Percentiles rank a stretch among this genome's conserved stretches.
phyloP scores from a whole-genome alignment of 2,888 invertebrate species.

The Gymnoscelis rufifasciata region DNA sequence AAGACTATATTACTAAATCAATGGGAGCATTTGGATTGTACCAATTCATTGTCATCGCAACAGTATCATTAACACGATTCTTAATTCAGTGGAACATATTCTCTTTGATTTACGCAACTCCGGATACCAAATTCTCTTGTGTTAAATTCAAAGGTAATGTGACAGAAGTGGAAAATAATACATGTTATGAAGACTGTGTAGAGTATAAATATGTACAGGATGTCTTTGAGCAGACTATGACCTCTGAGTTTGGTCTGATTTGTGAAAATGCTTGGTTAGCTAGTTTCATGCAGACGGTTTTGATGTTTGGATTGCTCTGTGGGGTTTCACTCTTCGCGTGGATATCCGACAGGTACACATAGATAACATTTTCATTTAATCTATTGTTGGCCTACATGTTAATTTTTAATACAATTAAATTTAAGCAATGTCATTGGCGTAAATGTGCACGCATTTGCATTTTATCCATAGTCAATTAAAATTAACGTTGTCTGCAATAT shows the following conservation, averaged over 20 bases:
- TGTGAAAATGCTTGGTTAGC: slow-evolving; percentile 50
- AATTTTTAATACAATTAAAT: too few relatives aligned
- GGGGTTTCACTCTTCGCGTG: slow-evolving; percentile 51
- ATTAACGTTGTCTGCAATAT: too few relatives aligned
- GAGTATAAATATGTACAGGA: slow-evolving; percentile 40
- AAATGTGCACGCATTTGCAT: too few relatives aligned
- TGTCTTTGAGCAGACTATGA: slow-evolving; percentile 41
- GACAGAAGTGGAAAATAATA: slow-evolving; percentile 35
- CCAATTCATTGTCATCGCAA: slow-evolving; percentile 37
- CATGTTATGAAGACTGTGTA: slow-evolving; percentile 46
- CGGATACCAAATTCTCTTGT: slow-evolving; percentile 45
- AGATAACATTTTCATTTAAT: too few relatives aligned
- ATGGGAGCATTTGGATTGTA: slow-evolving; percentile 51
- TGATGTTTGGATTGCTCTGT: slow-evolving; percentile 49
- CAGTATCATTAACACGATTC: slow-evolving; percentile 34
- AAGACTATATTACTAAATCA: slow-evolving; percentile 49
- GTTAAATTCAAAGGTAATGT: slow-evolving; percentile 32
- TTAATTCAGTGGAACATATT: slow-evolving; percentile 43
- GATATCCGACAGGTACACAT: slow-evolving; percentile 60
- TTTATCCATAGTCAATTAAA: too few relatives aligned
- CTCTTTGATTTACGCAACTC: slow-evolving; percentile 46
- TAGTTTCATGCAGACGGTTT: slow-evolving; percentile 45
- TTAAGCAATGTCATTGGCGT: too few relatives aligned
- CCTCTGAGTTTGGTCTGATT: slow-evolving; percentile 46
- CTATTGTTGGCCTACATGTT: too few relatives aligned